Conservation (phyloP, 1,140 invertebrate genomes). For the Homarus americanus region DNA sequence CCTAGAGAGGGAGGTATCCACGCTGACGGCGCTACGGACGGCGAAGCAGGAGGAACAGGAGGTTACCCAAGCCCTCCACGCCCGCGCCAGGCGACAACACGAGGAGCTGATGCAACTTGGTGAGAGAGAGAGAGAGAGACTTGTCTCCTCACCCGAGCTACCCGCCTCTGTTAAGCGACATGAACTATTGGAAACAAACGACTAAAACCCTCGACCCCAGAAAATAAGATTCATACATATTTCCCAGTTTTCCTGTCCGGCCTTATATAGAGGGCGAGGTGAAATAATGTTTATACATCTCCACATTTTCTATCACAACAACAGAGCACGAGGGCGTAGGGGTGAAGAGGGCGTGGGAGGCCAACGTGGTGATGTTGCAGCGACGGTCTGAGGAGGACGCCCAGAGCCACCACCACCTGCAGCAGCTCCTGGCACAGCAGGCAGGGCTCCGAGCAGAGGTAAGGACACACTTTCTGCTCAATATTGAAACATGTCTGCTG, state of each 20-base stretch:
- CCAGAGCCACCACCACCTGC: constrained; percentile 26
- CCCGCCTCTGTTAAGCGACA: too few species aligned
- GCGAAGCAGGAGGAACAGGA: constrained; percentile 22
- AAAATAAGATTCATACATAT: too few species aligned
- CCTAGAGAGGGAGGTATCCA: constrained; percentile 38
- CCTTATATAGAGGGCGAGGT: too few species aligned
- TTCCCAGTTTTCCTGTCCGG: too few species aligned
- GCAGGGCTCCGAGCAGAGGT: constrained; percentile 47
- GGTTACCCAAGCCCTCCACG: constrained; percentile 13
- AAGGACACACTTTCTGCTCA: too few species aligned
- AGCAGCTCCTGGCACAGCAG: constrained; percentile 45
- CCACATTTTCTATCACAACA: background rate
- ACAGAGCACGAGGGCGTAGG: constrained; percentile 50
- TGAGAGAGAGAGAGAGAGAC: background rate
- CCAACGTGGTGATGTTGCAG: constrained; percentile 36
- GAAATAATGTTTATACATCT: too few species aligned
- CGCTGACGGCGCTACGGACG: constrained; percentile 2
- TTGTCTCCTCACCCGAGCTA: too few species aligned
- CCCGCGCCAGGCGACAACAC: constrained; percentile 36
- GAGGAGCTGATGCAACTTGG: constrained; percentile 55
- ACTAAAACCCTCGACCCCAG: too few species aligned
- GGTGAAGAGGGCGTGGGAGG: constrained; percentile 52
- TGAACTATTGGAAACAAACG: too few species aligned
- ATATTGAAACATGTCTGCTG: too few species aligned
- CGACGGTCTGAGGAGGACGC: constrained; percentile 32